These are phyloP conservation scores for Solea senegalensis DNA, from an alignment of 2,113 vertebrate genomes.

Conservation along the genomic window DNA sequence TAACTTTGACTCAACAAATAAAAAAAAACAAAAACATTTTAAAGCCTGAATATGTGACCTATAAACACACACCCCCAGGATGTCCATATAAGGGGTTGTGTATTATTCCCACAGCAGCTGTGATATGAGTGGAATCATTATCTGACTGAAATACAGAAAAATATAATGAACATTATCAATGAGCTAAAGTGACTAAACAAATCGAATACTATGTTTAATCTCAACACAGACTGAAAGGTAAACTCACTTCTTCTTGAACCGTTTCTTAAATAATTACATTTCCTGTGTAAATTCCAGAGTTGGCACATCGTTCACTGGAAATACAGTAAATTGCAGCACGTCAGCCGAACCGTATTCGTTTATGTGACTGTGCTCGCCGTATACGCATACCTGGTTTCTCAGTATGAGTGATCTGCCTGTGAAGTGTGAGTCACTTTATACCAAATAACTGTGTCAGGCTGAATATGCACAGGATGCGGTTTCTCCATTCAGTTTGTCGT, in stretches of 20 bases:
- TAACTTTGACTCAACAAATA: too few relatives aligned
- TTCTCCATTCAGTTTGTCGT: constrained; percentile 38
- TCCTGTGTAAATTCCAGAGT: constrained; percentile 47
- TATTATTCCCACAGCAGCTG: too few relatives aligned
- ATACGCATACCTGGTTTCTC: constrained; percentile 40
- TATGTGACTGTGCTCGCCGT: not conserved
- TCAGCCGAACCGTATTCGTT: constrained; percentile 24
- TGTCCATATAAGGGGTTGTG: too few relatives aligned
- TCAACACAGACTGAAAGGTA: too few relatives aligned
- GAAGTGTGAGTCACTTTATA: constrained; percentile 33
- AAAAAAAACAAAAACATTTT: too few relatives aligned
- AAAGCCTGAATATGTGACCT: too few relatives aligned
- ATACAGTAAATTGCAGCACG: constrained; percentile 18
- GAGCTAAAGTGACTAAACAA: too few relatives aligned
- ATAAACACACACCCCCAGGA: too few relatives aligned
- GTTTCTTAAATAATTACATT: not conserved
- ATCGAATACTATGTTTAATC: too few relatives aligned
- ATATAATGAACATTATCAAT: too few relatives aligned
- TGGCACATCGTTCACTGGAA: constrained; percentile 30
- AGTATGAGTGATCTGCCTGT: constrained; percentile 41
- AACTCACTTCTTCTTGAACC: not conserved
- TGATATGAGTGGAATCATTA: too few relatives aligned
- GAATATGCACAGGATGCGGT: constrained; percentile 67
- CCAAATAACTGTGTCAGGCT: constrained; percentile 40
- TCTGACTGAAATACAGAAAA: too few relatives aligned